phyloP scores from a whole-genome alignment of 1,140 invertebrate species.

The Drosophila lowei region DNA sequence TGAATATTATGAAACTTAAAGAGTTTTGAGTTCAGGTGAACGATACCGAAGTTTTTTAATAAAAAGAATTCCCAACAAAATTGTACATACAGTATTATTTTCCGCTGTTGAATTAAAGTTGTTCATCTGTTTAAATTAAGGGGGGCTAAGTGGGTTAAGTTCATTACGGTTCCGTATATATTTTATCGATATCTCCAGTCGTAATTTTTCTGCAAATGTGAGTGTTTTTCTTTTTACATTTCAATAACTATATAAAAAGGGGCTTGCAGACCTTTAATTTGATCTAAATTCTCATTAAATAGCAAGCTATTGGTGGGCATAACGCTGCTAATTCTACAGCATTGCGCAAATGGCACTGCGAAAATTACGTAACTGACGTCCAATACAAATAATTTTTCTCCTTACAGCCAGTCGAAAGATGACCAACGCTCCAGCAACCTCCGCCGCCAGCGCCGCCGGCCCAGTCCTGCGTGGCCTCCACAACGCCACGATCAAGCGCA shows the following conservation, averaged over 20 bases:
- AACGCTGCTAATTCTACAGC: not conserved
- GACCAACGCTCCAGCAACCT: constrained; percentile 73
- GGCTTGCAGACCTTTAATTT: not conserved
- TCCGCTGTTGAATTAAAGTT: too few species aligned
- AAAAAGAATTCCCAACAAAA: too few species aligned
- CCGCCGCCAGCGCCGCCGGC: constrained; percentile 60
- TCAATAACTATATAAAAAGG: constrained; percentile 3
- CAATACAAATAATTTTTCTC: constrained; percentile 34
- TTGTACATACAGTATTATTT: too few species aligned
- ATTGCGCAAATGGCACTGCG: not conserved
- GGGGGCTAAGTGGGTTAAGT: too few species aligned
- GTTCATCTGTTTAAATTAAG: too few species aligned
- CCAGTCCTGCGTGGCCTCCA: constrained; percentile 80
- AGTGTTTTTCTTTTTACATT: constrained; percentile 24
- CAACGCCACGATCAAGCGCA: constrained; percentile 81
- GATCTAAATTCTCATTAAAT: too few species aligned
- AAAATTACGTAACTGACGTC: constrained; percentile 65
- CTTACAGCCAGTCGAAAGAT: constrained; percentile 45
- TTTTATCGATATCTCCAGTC: too few species aligned
- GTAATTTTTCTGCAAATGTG: constrained; percentile 48
- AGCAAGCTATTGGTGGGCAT: not conserved
- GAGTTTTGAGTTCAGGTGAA: too few species aligned
- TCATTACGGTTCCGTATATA: too few species aligned
- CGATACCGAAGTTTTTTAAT: too few species aligned
- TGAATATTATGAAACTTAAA: too few species aligned